phyloP scores from a whole-genome alignment of 2,888 invertebrate genomes.

The Lasioglossum lativentre region DNA sequence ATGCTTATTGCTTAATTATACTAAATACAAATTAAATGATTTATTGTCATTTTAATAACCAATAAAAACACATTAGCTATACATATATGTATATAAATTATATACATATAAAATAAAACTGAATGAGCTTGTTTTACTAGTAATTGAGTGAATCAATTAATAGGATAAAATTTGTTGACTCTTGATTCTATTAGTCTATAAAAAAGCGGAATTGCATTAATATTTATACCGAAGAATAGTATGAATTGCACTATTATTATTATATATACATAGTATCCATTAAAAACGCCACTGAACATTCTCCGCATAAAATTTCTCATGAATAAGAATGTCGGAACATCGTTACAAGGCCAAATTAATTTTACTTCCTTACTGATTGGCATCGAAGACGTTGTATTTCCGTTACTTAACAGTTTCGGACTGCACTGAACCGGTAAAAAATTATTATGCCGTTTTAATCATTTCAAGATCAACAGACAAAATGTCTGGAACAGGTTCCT shows the following conservation, averaged over 20 bases:
- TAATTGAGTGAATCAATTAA: not conserved
- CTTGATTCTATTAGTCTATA: not conserved
- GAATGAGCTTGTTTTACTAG: not conserved
- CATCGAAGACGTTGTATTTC: constrained; percentile 19
- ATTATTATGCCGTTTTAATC: not conserved
- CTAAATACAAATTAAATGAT: not conserved
- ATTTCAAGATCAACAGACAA: not conserved
- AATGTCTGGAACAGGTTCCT: not conserved
- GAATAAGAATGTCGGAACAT: not conserved
- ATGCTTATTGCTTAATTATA: not conserved
- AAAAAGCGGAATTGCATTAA: not conserved
- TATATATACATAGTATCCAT: not conserved
- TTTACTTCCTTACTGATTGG: constrained; percentile 33
- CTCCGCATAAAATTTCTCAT: constrained; percentile 30
- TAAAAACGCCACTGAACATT: not conserved
- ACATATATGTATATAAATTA: no score
- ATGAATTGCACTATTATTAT: not conserved
- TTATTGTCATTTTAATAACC: not conserved
- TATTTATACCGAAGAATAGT: not conserved
- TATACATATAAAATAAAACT: not conserved
- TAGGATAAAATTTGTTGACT: not conserved
- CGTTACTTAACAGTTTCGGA: constrained; percentile 1
- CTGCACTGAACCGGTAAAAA: not conserved
- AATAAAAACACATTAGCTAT: no score
- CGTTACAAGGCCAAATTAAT: not conserved